Evolutionary conservation across 2,113 vertebrate species (phyloP).

Genomic region (Manacus vitellinus): DNA sequence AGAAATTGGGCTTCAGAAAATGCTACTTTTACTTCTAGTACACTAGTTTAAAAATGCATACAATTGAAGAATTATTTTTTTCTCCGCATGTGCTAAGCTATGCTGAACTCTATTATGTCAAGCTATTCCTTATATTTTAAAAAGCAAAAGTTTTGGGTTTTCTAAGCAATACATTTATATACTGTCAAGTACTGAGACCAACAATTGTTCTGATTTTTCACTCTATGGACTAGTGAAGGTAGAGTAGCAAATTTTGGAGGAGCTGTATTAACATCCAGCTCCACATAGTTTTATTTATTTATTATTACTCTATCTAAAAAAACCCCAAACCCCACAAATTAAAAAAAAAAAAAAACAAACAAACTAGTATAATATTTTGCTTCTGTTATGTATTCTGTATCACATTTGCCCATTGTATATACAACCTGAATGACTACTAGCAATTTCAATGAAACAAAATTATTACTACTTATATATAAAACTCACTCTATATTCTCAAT

Average conservation of each 20-base stretch:
- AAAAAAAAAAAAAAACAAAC: neutral
- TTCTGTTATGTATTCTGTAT: neutral
- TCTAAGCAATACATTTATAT: neutral
- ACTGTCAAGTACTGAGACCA: neutral
- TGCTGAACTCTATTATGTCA: neutral
- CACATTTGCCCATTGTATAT: neutral
- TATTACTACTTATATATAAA: neutral
- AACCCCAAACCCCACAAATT: neutral
- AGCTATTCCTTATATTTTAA: neutral
- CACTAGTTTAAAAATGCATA: neutral
- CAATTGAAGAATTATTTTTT: neutral
- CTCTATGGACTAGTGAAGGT: neutral
- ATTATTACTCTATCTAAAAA: neutral
- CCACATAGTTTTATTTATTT: neutral
- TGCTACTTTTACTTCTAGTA: neutral
- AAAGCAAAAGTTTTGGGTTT: neutral
- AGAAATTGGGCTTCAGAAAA: neutral
- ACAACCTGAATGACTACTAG: constrained; percentile 14
- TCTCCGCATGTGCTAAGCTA: neutral
- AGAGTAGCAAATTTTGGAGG: constrained; percentile 18
- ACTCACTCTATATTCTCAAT: neutral
- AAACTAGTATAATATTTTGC: neutral
- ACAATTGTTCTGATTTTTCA: neutral
- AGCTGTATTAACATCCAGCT: constrained; percentile 46
- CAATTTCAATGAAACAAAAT: constrained; percentile 29